These are phyloP conservation scores for Coleophora deauratella DNA, from an alignment of 2,888 invertebrate genomes.

Conservation along the genomic window DNA sequence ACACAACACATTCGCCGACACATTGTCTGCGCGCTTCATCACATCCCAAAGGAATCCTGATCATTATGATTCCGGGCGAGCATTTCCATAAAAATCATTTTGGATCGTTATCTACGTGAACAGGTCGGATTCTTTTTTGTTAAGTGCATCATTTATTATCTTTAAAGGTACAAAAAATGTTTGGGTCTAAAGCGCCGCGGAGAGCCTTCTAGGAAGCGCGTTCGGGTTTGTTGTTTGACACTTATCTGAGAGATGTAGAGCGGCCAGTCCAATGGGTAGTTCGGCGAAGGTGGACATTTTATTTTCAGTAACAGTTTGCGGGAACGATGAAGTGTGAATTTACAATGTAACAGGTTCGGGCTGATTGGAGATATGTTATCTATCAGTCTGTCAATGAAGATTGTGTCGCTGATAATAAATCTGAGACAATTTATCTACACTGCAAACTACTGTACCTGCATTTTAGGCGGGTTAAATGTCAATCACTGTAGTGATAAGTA, in stretches of 20 bases:
- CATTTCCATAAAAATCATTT: constrained; percentile 72
- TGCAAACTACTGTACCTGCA: no score
- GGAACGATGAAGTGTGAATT: constrained; percentile 60
- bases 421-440: no score
- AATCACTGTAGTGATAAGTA: no score
- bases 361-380: constrained; percentile 30
- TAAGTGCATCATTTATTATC: constrained; percentile 71
- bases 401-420: constrained; percentile 16
- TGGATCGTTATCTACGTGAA: constrained; percentile 67
- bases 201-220: constrained; percentile 65
- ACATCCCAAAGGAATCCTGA: constrained; percentile 68
- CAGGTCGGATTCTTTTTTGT: constrained; percentile 70
- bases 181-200: constrained; percentile 67
- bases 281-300: constrained; percentile 31
- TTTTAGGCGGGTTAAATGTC: no score
- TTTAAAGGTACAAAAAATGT: constrained; percentile 63
- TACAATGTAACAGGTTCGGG: constrained; percentile 35
- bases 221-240: constrained; percentile 69
- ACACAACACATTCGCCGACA: constrained; percentile 48
- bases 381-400: no score
- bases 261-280: constrained; percentile 43
- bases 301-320: constrained; percentile 19
- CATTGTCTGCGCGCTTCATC: constrained; percentile 67
- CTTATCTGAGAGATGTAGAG: constrained; percentile 64
- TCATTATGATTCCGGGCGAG: constrained; percentile 67